These are phyloP conservation scores for Martes flavigula DNA, from an alignment of 2,797 vertebrate species.

Conservation along the genomic window DNA sequence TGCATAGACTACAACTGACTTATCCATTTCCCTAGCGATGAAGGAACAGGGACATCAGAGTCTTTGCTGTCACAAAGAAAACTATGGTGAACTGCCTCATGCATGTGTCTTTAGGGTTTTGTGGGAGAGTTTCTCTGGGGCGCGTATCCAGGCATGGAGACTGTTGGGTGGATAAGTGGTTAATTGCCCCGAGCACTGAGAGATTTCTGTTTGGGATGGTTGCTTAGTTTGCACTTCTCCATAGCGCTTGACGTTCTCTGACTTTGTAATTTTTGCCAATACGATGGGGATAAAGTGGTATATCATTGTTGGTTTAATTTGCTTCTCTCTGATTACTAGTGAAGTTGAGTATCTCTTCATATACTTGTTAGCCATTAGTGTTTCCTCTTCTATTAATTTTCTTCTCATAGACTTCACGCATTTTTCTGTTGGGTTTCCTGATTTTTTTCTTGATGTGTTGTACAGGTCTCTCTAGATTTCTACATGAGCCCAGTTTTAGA, in stretches of 20 bases:
- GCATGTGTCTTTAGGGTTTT: not conserved
- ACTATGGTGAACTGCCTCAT: not conserved
- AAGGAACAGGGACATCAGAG: not conserved
- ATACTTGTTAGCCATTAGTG: not conserved
- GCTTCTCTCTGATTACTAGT: constrained; percentile 35
- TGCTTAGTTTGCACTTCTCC: not conserved
- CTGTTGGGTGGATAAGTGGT: not conserved
- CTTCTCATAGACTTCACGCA: not conserved
- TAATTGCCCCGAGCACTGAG: not conserved
- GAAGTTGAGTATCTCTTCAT: constrained; percentile 37
- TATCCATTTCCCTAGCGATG: not conserved
- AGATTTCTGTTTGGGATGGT: not conserved
- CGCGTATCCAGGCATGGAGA: fast-evolving
- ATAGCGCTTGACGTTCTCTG: not conserved
- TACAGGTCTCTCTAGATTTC: not conserved
- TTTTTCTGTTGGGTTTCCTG: not conserved
- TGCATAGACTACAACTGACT: not conserved
- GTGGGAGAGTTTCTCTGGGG: not conserved
- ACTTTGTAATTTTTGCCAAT: not conserved
- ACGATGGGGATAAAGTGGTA: not conserved
- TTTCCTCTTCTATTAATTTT: constrained; percentile 46
- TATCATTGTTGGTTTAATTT: constrained; percentile 18
- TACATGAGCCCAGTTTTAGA: not conserved
- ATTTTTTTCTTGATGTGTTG: not conserved
- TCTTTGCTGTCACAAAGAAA: not conserved